A percentile compares a stretch with the other conserved stretches of the same genome.
These are phyloP conservation scores for Ophioninae sp. DNA, from an alignment of 2,888 invertebrate genomes.

Conservation along the genomic window DNA sequence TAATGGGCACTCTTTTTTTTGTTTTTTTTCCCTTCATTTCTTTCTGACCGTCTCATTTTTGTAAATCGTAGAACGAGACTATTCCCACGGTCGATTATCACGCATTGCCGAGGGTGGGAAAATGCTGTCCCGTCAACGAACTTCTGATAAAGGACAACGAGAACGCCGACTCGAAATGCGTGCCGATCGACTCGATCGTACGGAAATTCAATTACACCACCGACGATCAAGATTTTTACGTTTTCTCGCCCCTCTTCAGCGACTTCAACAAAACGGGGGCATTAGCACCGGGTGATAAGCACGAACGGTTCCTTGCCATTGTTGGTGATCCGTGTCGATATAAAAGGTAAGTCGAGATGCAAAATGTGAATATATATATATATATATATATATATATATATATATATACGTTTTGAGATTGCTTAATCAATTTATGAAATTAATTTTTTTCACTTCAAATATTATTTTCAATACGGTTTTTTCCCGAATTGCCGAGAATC, in stretches of 20 bases:
- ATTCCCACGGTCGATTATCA: conserved; percentile 63
- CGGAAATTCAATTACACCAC: conserved; percentile 32
- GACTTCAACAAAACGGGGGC: conserved; percentile 82
- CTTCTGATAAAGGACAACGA: conserved; percentile 65
- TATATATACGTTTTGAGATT: too few relatives aligned
- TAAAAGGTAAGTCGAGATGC: conserved; percentile 80
- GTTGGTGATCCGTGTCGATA: conserved; percentile 83
- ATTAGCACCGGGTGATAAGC: conserved; percentile 78
- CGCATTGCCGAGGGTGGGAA: conserved; percentile 72
- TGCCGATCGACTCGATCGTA: conserved; percentile 16
- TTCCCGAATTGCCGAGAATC: too few relatives aligned
- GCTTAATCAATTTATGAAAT: too few relatives aligned
- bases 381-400: too few relatives aligned
- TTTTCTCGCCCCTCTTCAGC: conserved; percentile 83
- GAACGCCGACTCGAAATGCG: conserved; percentile 62
- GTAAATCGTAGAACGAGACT: conserved; percentile 68
- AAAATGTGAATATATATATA: too few relatives aligned
- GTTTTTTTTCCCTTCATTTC: background rate
- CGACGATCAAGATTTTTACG: conserved; percentile 66
- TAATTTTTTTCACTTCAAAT: too few relatives aligned
- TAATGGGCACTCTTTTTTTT: background rate
- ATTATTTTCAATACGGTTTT: too few relatives aligned
- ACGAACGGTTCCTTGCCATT: conserved; percentile 82
- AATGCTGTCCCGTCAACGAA: conserved; percentile 74
- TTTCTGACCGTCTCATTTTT: too few relatives aligned